Evolutionary conservation across 2,797 vertebrate species (phyloP).

Genomic region (Ptychadena robeensis): DNA sequence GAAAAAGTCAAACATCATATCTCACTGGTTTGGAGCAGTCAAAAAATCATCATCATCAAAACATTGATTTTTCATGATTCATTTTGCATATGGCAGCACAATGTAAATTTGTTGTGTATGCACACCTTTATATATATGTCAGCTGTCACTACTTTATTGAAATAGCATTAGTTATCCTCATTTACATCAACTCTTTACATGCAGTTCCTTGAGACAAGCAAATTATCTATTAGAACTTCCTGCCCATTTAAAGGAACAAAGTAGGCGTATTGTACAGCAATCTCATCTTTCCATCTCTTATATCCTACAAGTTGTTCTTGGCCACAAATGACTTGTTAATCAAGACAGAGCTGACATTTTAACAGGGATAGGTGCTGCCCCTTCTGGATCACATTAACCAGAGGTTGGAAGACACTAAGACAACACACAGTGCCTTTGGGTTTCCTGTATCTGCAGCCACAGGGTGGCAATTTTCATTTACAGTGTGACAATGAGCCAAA

Average conservation of each 20-base stretch:
- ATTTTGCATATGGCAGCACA: not conserved
- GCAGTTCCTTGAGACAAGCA: not conserved
- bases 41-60: too few species aligned
- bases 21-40: too few species aligned
- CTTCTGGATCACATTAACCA: not conserved
- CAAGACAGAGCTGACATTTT: not conserved
- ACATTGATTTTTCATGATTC: not conserved
- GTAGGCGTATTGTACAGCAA: not conserved
- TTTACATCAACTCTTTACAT: not conserved
- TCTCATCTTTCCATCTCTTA: constrained; percentile 24
- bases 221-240: not conserved
- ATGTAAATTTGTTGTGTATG: not conserved
- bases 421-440: not conserved
- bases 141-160: not conserved
- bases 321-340: constrained; percentile 1
- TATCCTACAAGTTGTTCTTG: constrained; percentile 5
- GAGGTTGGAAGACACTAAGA: not conserved
- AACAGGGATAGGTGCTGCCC: constrained; percentile 3
- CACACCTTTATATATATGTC: not conserved
- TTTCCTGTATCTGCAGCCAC: not conserved
- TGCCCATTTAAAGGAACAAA: not conserved
- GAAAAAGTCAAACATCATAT: too few species aligned
- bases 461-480: not conserved
- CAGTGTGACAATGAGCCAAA: not conserved
- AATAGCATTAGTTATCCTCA: not conserved